These are phyloP conservation scores for Malachius bipustulatus DNA, from an alignment of 2,888 invertebrate genomes.

Conservation along the genomic window DNA sequence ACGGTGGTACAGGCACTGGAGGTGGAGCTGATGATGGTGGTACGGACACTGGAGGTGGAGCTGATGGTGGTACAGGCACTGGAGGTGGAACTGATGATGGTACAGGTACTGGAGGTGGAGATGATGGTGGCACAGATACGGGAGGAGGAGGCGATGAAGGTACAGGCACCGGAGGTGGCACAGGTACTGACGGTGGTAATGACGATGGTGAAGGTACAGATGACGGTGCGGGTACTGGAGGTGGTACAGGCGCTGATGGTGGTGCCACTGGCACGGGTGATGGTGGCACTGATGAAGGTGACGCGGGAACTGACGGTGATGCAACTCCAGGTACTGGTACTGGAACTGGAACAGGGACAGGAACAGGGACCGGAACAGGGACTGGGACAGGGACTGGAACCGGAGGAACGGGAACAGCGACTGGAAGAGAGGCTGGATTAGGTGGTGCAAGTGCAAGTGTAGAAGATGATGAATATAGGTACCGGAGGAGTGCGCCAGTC, in stretches of 20 bases:
- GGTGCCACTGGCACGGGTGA: slow-evolving; percentile 7
- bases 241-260: slow-evolving; percentile 1
- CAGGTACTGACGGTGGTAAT: neutral
- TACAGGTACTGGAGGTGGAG: slow-evolving; percentile 9
- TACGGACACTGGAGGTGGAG: slow-evolving; percentile 11
- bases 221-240: slow-evolving; percentile 6
- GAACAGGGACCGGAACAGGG: slow-evolving; percentile 6
- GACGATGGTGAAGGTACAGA: neutral
- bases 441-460: slow-evolving; percentile 12
- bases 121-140: neutral
- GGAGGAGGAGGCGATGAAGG: neutral
- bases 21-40: slow-evolving; percentile 10
- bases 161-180: neutral
- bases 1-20: slow-evolving; percentile 10
- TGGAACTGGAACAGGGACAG: slow-evolving; percentile 9
- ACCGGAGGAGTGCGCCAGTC: slow-evolving; percentile 29
- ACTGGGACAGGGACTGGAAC: slow-evolving; percentile 8
- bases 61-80: slow-evolving; percentile 12
- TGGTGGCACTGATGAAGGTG: slow-evolving; percentile 4
- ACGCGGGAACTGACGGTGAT: slow-evolving; percentile 1
- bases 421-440: slow-evolving; percentile 10
- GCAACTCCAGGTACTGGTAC: slow-evolving; percentile 9
- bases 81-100: slow-evolving; percentile 13
- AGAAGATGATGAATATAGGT: slow-evolving; percentile 24
- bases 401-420: slow-evolving; percentile 9